Evolutionary conservation across 2,888 invertebrate genomes (phyloP).

Genomic region (Amaurobius ferox): DNA sequence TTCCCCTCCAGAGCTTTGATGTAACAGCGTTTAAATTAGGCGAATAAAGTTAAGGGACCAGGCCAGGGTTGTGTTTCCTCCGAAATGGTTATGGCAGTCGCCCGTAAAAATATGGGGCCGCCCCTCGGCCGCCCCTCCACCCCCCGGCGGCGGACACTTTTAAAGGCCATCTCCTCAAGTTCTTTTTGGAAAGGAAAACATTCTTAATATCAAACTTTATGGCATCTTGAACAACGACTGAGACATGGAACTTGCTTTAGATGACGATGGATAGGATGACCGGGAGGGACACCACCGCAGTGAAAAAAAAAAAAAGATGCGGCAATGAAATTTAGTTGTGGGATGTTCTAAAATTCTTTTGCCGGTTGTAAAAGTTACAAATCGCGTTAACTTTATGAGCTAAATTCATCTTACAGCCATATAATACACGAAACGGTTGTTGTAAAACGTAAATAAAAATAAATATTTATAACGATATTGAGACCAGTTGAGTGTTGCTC

Average conservation of each 20-base stretch:
- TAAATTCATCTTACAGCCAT: too few relatives aligned
- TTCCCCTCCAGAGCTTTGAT: not conserved
- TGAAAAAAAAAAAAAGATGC: too few relatives aligned
- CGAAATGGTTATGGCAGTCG: conserved; percentile 13
- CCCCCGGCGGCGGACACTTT: not conserved
- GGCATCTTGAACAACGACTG: not conserved
- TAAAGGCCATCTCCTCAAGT: conserved; percentile 8
- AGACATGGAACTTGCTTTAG: not conserved
- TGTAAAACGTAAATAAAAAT: too few relatives aligned
- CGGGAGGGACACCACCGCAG: not conserved
- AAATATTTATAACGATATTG: too few relatives aligned
- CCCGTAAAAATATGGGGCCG: not conserved
- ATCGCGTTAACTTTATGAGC: too few relatives aligned
- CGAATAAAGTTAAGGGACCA: conserved; percentile 53
- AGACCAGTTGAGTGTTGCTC: too few relatives aligned
- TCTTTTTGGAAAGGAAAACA: not conserved
- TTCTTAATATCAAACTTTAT: conserved; percentile 4
- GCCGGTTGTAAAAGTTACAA: too few relatives aligned
- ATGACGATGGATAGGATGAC: not conserved
- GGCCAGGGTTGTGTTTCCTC: not conserved
- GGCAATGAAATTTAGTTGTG: not conserved
- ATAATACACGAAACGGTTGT: too few relatives aligned
- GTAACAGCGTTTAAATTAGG: conserved; percentile 70
- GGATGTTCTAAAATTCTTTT: too few relatives aligned
- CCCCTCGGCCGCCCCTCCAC: not conserved